Percentiles rank a stretch among this genome's conserved stretches.
phyloP scores from a whole-genome alignment of 2,888 invertebrate species.

The Dicroscelio sp. region DNA sequence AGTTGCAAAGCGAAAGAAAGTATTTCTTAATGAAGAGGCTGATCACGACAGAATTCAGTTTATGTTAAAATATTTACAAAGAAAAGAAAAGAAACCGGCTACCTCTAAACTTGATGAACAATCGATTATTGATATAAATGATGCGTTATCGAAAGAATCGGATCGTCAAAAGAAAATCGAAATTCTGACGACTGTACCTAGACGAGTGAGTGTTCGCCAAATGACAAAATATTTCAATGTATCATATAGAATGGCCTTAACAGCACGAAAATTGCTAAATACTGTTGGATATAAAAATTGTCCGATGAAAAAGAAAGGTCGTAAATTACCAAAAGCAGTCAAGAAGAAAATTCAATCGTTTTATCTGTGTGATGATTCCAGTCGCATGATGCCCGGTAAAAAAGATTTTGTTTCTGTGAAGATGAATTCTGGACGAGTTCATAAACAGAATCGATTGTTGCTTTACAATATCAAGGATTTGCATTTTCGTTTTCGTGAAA shows the following conservation, averaged over 20 bases:
- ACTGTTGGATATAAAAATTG: neutral
- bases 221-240: neutral
- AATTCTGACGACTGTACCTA: neutral
- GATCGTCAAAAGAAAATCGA: neutral
- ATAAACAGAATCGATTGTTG: too few species aligned
- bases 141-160: neutral
- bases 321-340: neutral
- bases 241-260: neutral
- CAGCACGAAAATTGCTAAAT: neutral
- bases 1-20: neutral
- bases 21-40: neutral
- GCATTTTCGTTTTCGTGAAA: slow-evolving; percentile 13
- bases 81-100: neutral
- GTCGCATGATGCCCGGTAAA: neutral
- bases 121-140: neutral
- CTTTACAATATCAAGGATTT: slow-evolving; percentile 27
- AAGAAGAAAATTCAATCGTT: neutral
- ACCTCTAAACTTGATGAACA: neutral
- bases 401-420: too few species aligned
- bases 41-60: neutral
- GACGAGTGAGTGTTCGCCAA: neutral
- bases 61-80: neutral
- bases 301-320: neutral
- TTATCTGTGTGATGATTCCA: neutral
- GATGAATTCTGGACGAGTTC: too few species aligned